Evolutionary conservation across 2,888 invertebrate genomes (phyloP), one percentile per base, ranked within the genome.

Genomic region (Philaethria dido): DNA sequence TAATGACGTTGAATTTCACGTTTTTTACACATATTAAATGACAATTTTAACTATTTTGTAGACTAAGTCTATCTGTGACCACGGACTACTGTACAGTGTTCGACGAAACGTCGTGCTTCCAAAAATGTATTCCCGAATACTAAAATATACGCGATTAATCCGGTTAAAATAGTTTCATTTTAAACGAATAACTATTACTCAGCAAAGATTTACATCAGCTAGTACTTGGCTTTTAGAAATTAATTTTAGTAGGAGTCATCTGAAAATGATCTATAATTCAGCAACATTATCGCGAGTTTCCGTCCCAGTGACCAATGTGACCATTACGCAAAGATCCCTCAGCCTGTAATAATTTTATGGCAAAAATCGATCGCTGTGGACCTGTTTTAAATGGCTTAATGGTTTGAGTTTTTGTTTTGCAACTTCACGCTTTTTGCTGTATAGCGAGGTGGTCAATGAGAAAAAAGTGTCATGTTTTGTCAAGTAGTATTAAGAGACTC

Each of bases 281-380:
- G 77, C 77, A 77, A 80, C 80, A 83, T 86, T 88, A 89, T 89
- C 88, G 79, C 71, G 75, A 81, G 83, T 85, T 89, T 89, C 89
- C 85, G 78, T 82, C 80, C 83, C 87, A 83, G 77, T 88, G 86
- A 75, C 70, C 78, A 80, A 68, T 48, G 33, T 62, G 71, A 69
- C 89, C 84, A 87, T 45, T 74, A 66, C 74, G 70, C 9, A 6
- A 54, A 76, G 84, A 81, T 60, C 86, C 69, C 65, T 55, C 39
- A 11, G 16, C 16, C 33, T 50, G 57, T 14, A 62, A 48, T 45
- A 64, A 57, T 64, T 54, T 69, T 54, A n/a, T 13, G 36, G 4
- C 16, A 16, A 52, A 48, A n/a, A 65, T 62, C n/a, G 9, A 59
- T 36, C 14, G 9, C n/a, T 13, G 68, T 50, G 64, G 82, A 36